A percentile compares a stretch with the other conserved stretches of the same genome.
Evolutionary conservation across 2,797 vertebrate genomes (phyloP).

Genomic region (Orientallactaga sibirica): DNA sequence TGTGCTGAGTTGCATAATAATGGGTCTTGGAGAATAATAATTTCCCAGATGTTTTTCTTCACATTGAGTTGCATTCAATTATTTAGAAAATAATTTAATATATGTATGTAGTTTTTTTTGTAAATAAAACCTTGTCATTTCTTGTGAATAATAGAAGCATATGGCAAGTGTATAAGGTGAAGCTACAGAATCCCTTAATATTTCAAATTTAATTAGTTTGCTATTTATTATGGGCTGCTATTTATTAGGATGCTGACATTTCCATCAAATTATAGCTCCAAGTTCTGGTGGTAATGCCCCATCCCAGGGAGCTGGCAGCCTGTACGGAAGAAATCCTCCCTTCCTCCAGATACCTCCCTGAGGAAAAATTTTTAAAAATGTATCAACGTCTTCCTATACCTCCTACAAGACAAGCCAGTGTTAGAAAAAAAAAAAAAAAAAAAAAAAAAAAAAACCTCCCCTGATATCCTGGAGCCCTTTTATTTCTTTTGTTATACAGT

Average conservation of each 20-base stretch:
- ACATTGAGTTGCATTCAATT: background rate
- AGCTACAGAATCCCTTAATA: background rate
- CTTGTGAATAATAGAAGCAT: conserved; percentile 10
- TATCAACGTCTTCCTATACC: background rate
- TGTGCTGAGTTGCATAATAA: background rate
- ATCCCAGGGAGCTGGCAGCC: background rate
- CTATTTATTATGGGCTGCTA: background rate
- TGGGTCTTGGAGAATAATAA: conserved; percentile 20
- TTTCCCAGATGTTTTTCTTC: background rate
- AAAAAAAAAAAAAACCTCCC: background rate
- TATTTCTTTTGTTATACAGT: background rate
- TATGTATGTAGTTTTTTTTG: background rate
- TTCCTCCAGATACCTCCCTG: background rate
- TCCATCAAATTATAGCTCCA: background rate
- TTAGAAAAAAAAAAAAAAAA: background rate
- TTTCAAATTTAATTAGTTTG: conserved; percentile 32
- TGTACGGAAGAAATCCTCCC: background rate
- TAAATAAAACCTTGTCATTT: background rate
- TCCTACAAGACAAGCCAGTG: background rate
- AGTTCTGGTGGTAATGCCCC: background rate
- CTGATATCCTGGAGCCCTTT: background rate
- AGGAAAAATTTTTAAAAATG: background rate
- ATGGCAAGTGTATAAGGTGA: background rate
- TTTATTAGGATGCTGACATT: conserved; percentile 7
- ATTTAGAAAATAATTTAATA: conserved; percentile 35